Percentiles rank a stretch among this genome's conserved stretches.
Evolutionary conservation across 2,888 invertebrate species (phyloP).

Genomic region (Disparrhopalites patrizii): DNA sequence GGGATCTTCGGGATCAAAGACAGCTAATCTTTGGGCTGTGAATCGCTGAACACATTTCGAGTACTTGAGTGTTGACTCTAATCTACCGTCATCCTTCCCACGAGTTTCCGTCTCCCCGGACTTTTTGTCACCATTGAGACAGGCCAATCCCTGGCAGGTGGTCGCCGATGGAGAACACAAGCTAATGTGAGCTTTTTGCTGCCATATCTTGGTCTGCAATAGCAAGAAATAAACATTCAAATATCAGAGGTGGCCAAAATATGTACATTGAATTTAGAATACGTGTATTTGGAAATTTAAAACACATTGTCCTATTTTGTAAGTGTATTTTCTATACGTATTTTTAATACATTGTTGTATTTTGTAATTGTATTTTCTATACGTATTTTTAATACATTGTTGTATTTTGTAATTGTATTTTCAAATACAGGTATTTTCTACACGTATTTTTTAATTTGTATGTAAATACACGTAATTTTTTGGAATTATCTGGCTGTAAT

Average conservation of each 20-base stretch:
- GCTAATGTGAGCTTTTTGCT: slow-evolving; percentile 47
- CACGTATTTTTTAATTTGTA: too few species aligned
- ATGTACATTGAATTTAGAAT: too few species aligned
- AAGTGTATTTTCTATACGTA: not conserved
- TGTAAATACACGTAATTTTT: too few species aligned
- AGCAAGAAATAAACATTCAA: not conserved
- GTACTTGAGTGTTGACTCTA: not conserved
- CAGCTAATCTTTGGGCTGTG: slow-evolving; percentile 45
- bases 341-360: not conserved
- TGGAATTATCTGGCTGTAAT: too few species aligned
- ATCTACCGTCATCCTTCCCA: not conserved
- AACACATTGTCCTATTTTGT: not conserved
- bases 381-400: too few species aligned
- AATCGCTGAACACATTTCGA: slow-evolving; percentile 42
- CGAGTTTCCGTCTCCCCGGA: not conserved
- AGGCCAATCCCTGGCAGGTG: slow-evolving; percentile 19
- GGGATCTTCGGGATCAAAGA: slow-evolving; percentile 43
- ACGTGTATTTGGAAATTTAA: too few species aligned
- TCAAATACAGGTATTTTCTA: too few species aligned
- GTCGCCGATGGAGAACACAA: slow-evolving; percentile 40
- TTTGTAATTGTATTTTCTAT: not conserved
- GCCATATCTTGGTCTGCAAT: slow-evolving; percentile 43
- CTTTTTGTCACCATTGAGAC: not conserved
- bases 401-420: too few species aligned
- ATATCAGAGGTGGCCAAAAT: not conserved